Base-by-base conservation (phyloP, 2,113 vertebrate species). In the Gallinago jamesoni region DNA sequence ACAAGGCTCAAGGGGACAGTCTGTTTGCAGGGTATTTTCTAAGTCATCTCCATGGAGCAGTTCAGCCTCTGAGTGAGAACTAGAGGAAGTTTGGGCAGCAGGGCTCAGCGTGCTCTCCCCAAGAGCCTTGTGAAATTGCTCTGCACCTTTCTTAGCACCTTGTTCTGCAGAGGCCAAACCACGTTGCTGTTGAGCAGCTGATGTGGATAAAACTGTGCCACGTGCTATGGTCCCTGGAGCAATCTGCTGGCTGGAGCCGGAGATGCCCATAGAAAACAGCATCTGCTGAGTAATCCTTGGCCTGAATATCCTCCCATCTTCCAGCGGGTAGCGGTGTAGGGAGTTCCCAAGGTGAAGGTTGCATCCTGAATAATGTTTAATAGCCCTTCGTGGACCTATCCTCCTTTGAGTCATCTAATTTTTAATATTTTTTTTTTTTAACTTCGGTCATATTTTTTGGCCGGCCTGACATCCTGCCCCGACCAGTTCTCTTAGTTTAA, bases 291-390 rank as follows among this genome's bases (percentile, higher is more conserved):
- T 33, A 23, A 55, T 84, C 47, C 56, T 60, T 33, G 50, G 59
- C n/a, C 64, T 89, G 59, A 78, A 78, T 70, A 91, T 78, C 68
- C 73, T 91, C 76, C 1, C 3, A 31, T 7, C 56, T 67, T 86
- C 55, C 89, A 92, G 64, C 72, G 95, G 76, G 77, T 5, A 78
- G 52, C 4, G 16, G 76, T 35, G 47, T 63, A 43, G 70, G 60
- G 73, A 68, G 76, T 95, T 94, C 69, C 76, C 10, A 30, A 87
- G 80, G 93, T 87, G 89, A 92, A 95, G 91, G 76, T 94, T 28
- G 72, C 31, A 93, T 93, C 89, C 95, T 87, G 73, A 89, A 47
- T 47, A 72, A 19, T 6, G 27, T 87, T 87, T 60, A 78, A 82
- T 75, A 91, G 62, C 52, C 21, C 56, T 87, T 92, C 78, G 77